Evolutionary conservation across 2,113 vertebrate species (phyloP).

Genomic region (Myiozetetes cayanensis): DNA sequence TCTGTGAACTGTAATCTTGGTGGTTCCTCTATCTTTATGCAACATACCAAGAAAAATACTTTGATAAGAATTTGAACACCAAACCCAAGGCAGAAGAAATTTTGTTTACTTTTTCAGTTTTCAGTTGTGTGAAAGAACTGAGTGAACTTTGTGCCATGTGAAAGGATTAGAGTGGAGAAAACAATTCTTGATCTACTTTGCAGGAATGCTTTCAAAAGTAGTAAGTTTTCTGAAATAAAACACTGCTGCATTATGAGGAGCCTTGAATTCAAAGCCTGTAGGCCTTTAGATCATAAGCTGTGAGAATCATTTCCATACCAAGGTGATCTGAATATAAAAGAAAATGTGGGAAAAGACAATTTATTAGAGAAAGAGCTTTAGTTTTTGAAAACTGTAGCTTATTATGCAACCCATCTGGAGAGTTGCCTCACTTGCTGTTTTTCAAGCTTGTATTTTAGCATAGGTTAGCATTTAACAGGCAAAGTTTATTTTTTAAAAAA

Average conservation of each 20-base stretch:
- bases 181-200: neutral
- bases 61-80: constrained; percentile 18
- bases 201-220: neutral
- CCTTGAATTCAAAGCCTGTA: neutral
- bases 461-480: neutral
- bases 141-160: neutral
- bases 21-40: constrained; percentile 33
- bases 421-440: neutral
- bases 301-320: neutral
- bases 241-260: neutral
- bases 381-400: neutral
- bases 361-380: neutral
- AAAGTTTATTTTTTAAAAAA: neutral
- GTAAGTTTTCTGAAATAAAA: neutral
- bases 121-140: neutral
- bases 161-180: neutral
- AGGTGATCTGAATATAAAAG: neutral
- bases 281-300: neutral
- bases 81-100: neutral
- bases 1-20: neutral
- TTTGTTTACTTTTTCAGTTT: constrained; percentile 28
- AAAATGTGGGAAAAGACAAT: neutral
- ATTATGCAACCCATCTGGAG: neutral
- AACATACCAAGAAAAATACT: neutral
- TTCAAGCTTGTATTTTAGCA: neutral